phyloP scores from a whole-genome alignment of 1,140 invertebrate genomes.

The Bombus difficillimus region DNA sequence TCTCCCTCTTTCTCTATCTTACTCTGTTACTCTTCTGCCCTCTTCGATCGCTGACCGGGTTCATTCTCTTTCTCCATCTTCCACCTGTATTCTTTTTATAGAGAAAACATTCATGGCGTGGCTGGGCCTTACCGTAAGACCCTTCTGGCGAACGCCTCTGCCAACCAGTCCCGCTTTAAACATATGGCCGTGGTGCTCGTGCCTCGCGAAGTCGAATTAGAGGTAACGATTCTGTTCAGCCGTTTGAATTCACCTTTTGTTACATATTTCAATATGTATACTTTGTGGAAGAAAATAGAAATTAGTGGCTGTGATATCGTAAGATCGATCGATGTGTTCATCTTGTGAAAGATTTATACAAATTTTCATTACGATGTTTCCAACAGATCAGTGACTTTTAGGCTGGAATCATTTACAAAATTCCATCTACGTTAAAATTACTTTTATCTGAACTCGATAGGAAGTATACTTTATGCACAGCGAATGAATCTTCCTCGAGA shows the following conservation, averaged over 20 bases:
- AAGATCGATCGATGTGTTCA: too few species aligned
- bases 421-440: too few species aligned
- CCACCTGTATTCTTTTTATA: slow-evolving; percentile 63
- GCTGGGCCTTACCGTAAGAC: slow-evolving; percentile 57
- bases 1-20: slow-evolving; percentile 35
- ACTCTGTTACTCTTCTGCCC: background rate
- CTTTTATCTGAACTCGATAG: too few species aligned
- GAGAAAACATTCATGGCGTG: slow-evolving; percentile 49
- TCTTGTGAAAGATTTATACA: too few species aligned
- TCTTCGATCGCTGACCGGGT: slow-evolving; percentile 29
- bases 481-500: too few species aligned
- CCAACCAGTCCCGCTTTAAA: slow-evolving; percentile 48
- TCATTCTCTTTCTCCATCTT: slow-evolving; percentile 44
- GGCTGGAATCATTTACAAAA: too few species aligned
- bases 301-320: too few species aligned
- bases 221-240: background rate
- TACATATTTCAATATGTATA: background rate
- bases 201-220: slow-evolving; percentile 23
- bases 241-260: background rate
- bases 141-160: slow-evolving; percentile 61
- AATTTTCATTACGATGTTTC: too few species aligned
- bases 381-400: too few species aligned
- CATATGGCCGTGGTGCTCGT: slow-evolving; percentile 16
- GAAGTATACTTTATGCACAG: too few species aligned
- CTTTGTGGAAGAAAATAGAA: too few species aligned